These are phyloP conservation scores for Quiscalus mexicanus DNA, from an alignment of 2,113 vertebrate genomes.

Conservation along the genomic window DNA sequence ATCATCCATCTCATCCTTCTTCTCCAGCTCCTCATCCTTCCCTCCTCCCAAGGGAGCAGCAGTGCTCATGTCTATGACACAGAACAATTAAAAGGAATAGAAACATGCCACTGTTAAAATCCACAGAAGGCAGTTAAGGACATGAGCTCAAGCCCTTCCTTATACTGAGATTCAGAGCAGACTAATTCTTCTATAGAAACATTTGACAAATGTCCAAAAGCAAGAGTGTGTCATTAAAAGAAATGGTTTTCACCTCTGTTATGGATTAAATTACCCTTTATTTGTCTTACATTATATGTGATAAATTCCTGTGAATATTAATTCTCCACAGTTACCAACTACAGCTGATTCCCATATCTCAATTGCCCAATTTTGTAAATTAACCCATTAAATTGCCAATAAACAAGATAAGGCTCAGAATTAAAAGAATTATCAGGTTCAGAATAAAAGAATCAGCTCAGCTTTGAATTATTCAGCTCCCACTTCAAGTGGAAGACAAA, in stretches of 20 bases:
- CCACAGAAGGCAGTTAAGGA: neutral
- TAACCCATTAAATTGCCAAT: neutral
- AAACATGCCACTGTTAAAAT: neutral
- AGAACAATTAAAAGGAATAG: neutral
- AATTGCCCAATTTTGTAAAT: neutral
- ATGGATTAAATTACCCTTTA: neutral
- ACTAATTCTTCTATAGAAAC: neutral
- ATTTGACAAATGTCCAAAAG: neutral
- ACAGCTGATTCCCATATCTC: neutral
- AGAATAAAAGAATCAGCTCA: neutral
- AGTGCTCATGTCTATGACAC: conserved; percentile 84
- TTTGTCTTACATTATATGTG: neutral
- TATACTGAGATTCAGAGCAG: neutral
- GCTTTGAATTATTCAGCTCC: neutral
- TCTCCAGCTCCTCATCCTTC: conserved; percentile 91
- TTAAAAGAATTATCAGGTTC: neutral
- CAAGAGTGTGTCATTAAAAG: neutral
- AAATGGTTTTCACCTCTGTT: neutral
- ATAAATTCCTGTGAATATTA: neutral
- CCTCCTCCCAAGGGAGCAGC: conserved; percentile 82
- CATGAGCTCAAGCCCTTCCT: neutral
- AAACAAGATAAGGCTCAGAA: neutral
- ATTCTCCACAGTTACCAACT: neutral
- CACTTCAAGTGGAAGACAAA: neutral
- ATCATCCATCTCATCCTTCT: conserved; percentile 98